These are phyloP conservation scores for Agrotis clavis DNA, from an alignment of 2,888 invertebrate genomes.

Conservation along the genomic window DNA sequence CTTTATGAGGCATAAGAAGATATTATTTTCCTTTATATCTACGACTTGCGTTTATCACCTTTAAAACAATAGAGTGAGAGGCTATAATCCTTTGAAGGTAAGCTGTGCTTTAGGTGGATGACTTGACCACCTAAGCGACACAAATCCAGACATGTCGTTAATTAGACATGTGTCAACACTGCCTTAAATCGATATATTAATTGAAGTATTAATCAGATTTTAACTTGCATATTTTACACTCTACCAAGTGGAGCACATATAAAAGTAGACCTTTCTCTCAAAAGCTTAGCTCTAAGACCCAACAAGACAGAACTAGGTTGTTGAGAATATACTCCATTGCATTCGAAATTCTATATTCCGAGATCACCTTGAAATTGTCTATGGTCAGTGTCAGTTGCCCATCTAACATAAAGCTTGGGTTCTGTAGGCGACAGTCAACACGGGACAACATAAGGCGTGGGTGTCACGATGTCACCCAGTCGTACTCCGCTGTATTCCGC, in stretches of 20 bases:
- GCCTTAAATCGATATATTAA: conserved; percentile 61
- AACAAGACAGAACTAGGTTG: conserved; percentile 4
- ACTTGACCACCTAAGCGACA: conserved; percentile 60
- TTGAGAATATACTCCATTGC: conserved; percentile 10
- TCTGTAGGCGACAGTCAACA: conserved; percentile 64
- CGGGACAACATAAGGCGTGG: conserved; percentile 66
- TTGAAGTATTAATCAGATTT: conserved; percentile 50
- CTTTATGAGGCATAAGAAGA: conserved; percentile 70
- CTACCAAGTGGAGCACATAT: not conserved
- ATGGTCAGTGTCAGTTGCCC: conserved; percentile 75
- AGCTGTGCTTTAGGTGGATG: conserved; percentile 40
- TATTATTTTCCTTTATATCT: conserved; percentile 64
- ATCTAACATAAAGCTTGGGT: conserved; percentile 71
- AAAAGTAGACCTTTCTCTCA: conserved; percentile 33
- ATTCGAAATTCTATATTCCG: conserved; percentile 30
- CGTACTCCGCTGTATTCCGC: conserved; percentile 45
- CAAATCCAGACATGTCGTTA: conserved; percentile 69
- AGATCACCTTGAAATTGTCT: conserved; percentile 70
- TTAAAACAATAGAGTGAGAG: conserved; percentile 48
- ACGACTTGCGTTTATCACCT: conserved; percentile 29
- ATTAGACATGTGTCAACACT: conserved; percentile 75
- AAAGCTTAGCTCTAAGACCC: not conserved
- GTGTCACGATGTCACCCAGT: conserved; percentile 70
- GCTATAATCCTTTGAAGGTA: conserved; percentile 43
- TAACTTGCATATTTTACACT: conserved; percentile 39